Evolutionary conservation across 2,797 vertebrate genomes (phyloP), one percentile per base, ranked within the genome.

Genomic region (Sciurus vulgaris): DNA sequence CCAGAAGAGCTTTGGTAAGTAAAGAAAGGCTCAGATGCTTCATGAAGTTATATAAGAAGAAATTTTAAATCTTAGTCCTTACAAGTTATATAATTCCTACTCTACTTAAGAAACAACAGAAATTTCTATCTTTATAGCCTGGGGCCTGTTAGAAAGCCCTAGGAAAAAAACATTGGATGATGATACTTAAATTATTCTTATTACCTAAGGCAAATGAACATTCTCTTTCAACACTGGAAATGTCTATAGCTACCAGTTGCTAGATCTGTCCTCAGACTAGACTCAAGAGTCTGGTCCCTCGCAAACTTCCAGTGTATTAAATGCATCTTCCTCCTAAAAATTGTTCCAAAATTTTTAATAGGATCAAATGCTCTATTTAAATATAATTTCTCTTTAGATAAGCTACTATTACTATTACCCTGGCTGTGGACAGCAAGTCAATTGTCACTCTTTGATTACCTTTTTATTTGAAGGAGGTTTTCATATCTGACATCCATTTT

Each of bases 1-100:
- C 99, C 86, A 98, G 99, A 91, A 99, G 98, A 98, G 98, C 99
- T 97, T 98, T 99, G 99, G 99, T 99, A 97, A 99, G 99, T 96
- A 93, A 97, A 93, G 17, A 73, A 89, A 82, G 41, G 49, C 61
- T 65, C 47, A 49, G 44, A 73, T 54, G 41, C 65, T 51, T 95
- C 49, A 74, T 54, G 44, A 88, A 91, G 79, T 90, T 85, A n/a
- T 72, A 7, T 56, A 67, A 91, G 59, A 79, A 93, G 38, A 56
- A 91, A 86, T 86, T 89, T 86, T 51, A 86, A 72, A n/a, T 86
- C 22, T 73, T 84, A 73, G 85, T 85, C 49, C 67, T 74, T 72
- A 70, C 0, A 87, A 44, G 14, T 61, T 86, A 0, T 65, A 22
- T 9, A 67, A 5, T 95, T 95, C 54, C 24, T 73, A 38, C 41